These are phyloP conservation scores for Erannis defoliaria DNA, from an alignment of 2,888 invertebrate genomes.

Conservation along the genomic window DNA sequence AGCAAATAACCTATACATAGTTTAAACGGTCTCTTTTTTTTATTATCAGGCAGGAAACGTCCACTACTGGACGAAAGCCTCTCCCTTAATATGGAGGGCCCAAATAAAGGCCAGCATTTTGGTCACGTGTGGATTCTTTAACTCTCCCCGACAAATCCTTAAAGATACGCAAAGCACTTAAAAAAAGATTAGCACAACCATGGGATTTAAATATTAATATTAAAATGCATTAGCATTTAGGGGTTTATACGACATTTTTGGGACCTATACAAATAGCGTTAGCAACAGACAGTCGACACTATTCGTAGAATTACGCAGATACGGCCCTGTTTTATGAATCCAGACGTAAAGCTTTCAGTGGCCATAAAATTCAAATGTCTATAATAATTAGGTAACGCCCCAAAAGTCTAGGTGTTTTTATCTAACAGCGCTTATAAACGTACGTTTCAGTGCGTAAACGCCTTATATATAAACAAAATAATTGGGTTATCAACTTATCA, in stretches of 20 bases:
- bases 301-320: slow-evolving; percentile 10
- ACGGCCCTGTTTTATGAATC: slow-evolving; percentile 33
- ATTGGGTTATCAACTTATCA: neutral
- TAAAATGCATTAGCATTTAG: neutral
- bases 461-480: neutral
- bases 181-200: no score
- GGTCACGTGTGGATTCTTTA: no score
- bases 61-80: no score
- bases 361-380: slow-evolving; percentile 26
- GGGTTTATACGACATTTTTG: slow-evolving; percentile 5
- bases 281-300: slow-evolving; percentile 22
- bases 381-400: slow-evolving; percentile 20
- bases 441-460: neutral
- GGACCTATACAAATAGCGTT: slow-evolving; percentile 21
- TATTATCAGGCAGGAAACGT: no score
- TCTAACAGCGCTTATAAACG: neutral
- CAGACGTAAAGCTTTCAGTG: slow-evolving; percentile 17
- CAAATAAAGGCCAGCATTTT: no score
- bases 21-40: no score
- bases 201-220: no score
- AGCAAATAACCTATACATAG: no score
- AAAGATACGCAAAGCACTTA: no score
- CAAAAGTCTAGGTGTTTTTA: slow-evolving; percentile 15
- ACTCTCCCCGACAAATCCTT: no score
- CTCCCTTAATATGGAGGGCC: no score